Conservation (phyloP, 2,113 vertebrate species). For the Crypturellus undulatus region DNA sequence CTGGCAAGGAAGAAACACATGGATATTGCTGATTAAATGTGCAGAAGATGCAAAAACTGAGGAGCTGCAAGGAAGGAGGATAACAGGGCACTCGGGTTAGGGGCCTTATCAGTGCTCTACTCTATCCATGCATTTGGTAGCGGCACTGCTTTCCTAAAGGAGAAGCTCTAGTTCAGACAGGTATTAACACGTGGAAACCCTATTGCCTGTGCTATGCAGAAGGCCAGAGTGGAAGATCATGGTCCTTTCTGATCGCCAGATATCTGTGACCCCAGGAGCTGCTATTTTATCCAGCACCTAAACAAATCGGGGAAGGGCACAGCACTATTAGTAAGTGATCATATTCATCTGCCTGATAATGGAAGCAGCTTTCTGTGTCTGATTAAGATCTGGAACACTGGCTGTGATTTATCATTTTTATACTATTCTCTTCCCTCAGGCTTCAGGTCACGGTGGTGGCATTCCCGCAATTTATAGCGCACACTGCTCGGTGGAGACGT, state of each 20-base stretch:
- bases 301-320: conserved; percentile 29
- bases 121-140: neutral
- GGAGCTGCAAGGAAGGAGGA: rapidly evolving
- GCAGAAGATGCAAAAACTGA: neutral
- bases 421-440: conserved; percentile 80
- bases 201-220: neutral
- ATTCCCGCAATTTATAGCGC: conserved; percentile 73
- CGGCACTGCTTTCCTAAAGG: neutral
- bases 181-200: neutral
- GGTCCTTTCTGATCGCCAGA: neutral
- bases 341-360: conserved; percentile 71
- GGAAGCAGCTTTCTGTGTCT: conserved; percentile 80
- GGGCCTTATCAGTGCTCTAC: neutral
- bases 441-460: conserved; percentile 74
- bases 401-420: conserved; percentile 84
- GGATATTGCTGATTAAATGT: neutral
- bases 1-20: neutral
- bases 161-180: neutral
- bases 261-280: neutral
- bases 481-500: conserved; percentile 50
- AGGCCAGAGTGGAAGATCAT: neutral
- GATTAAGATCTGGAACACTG: conserved; percentile 74
- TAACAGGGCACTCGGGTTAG: neutral
- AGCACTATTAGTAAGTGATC: conserved; percentile 64
- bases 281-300: neutral